Base-by-base conservation (phyloP, 2,797 vertebrate species). In the Melanotaenia nigrans region DNA sequence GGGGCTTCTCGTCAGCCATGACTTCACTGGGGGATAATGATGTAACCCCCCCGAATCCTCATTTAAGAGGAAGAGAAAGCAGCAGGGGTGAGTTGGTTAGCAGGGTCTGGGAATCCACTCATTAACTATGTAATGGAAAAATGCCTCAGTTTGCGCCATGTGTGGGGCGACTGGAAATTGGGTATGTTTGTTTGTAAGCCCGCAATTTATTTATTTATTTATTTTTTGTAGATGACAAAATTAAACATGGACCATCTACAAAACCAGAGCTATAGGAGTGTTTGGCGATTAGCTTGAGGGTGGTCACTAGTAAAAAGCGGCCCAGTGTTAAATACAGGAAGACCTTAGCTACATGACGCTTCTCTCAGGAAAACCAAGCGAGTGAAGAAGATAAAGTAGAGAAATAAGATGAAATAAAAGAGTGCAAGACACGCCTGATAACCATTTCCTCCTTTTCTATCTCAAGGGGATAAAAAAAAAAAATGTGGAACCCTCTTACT, bases 71-170 rank as follows among this genome's bases (percentile, higher is more conserved):
- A 93, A 93, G 89, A 83, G 88, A 88, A 90, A 92, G 45, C 92
- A 93, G 92, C 92, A 85, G 89, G 91, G 83, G 87, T 81, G 85
- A 62, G 73, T 61, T 76, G 61, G 77, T 85, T 73, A 76, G 64
- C 78, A 70, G 77, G 58, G 65, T 76, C 75, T 83, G 60, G 62
- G 79, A 85, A 85, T 87, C 63, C 79, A 86, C 85, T 92, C 91
- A 94, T 94, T 93, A 93, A 92, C 87, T 93, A 85, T 92, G 92
- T 94, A 88, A 95, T 95, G 93, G 94, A 95, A 94, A 91, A 94
- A 93, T 83, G 88, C 81, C 88, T 85, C 73, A 22, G 85, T 92
- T 87, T 80, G 75, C 89, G 85, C 87, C 87, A 87, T 81, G 85
- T 91, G 90, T 84, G 87, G 89, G 84, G 87, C 51, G 75, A 71